These are phyloP conservation scores for Climacteris rufus DNA, from an alignment of 2,113 vertebrate genomes.

Conservation along the genomic window DNA sequence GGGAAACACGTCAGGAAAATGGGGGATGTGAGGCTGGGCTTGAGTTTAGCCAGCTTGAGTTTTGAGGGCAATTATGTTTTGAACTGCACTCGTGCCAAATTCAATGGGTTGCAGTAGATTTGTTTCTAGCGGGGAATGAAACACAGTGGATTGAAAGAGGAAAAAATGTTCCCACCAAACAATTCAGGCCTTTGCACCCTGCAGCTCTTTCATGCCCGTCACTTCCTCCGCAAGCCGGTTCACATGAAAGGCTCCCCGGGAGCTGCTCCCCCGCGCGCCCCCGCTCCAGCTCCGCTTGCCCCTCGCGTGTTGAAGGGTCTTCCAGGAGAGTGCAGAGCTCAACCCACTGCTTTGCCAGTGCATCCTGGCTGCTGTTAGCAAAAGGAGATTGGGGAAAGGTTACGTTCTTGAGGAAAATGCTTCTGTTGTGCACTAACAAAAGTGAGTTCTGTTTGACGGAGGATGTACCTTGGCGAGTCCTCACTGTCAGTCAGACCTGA, in stretches of 20 bases:
- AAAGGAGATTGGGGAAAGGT: background rate
- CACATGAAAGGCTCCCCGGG: background rate
- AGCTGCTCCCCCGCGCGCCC: background rate
- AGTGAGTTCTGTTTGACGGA: conserved; percentile 34
- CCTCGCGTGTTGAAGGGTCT: background rate
- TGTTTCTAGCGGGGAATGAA: background rate
- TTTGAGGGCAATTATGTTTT: background rate
- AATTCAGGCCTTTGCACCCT: background rate
- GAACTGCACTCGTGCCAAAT: background rate
- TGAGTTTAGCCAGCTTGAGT: background rate
- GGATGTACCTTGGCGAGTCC: conserved; percentile 53
- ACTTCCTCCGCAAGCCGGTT: fast-evolving
- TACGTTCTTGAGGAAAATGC: background rate
- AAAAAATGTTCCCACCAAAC: background rate
- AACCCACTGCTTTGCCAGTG: background rate
- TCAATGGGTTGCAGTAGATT: background rate
- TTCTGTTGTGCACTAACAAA: background rate
- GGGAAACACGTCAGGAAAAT: background rate
- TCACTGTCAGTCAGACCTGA: conserved; percentile 49
- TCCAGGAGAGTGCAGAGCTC: background rate
- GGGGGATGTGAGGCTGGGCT: background rate
- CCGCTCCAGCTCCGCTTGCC: background rate
- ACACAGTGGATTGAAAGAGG: background rate
- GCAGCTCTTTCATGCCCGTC: background rate
- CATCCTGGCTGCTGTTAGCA: background rate